Evolutionary conservation across 1,140 invertebrate genomes (phyloP).

Genomic region (Popillia japonica): DNA sequence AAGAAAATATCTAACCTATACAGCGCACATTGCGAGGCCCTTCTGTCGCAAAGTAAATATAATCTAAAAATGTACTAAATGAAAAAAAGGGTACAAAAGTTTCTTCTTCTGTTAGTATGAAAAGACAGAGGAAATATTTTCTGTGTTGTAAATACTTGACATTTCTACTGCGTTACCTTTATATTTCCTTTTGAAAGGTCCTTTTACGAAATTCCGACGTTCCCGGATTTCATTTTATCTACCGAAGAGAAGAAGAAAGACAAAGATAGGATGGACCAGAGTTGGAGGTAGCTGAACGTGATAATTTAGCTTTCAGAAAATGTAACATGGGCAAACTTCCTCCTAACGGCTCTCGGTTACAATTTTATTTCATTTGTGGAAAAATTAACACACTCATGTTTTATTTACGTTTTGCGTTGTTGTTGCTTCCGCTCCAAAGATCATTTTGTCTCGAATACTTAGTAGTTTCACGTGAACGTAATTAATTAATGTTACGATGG

Average conservation of each 20-base stretch:
- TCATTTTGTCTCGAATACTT: not conserved
- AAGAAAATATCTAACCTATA: no score
- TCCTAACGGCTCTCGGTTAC: not conserved
- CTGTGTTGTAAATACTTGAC: slow-evolving; percentile 24
- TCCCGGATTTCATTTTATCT: slow-evolving; percentile 17
- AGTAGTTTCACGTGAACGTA: not conserved
- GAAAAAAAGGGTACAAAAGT: slow-evolving; percentile 8
- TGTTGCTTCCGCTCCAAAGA: not conserved
- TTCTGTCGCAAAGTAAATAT: slow-evolving; percentile 7
- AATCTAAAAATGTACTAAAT: slow-evolving; percentile 28
- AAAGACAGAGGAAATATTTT: slow-evolving; percentile 17
- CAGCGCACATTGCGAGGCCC: not conserved
- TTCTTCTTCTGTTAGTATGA: slow-evolving; percentile 4
- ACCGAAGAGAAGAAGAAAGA: not conserved
- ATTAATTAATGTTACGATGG: no score
- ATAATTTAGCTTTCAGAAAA: slow-evolving; percentile 13
- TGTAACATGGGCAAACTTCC: not conserved
- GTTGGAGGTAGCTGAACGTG: not conserved
- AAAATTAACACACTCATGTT: slow-evolving; percentile 18
- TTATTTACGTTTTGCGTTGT: not conserved
- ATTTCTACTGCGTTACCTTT: slow-evolving; percentile 33
- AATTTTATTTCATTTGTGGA: slow-evolving; percentile 13
- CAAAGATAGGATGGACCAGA: not conserved
- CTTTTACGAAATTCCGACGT: not conserved
- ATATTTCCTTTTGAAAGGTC: not conserved